Percentiles rank a stretch among this genome's conserved stretches.
Evolutionary conservation across 1,140 invertebrate genomes (phyloP).

Genomic region (Papilio helenus): DNA sequence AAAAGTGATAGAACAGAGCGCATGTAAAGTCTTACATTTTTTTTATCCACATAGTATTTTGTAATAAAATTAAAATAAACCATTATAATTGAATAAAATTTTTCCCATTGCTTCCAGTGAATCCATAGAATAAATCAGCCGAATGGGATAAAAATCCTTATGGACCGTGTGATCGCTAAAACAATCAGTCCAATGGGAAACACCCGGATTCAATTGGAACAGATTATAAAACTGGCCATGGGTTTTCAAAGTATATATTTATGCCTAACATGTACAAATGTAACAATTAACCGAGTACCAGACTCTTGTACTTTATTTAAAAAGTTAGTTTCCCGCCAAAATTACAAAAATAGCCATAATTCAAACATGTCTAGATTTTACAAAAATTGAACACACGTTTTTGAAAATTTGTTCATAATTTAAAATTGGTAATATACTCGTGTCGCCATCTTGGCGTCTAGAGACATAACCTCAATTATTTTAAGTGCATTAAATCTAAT

Average conservation of each 20-base stretch:
- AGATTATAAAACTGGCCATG: no score
- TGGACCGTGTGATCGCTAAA: no score
- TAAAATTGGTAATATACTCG: background rate
- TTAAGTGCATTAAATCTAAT: background rate
- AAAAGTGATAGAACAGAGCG: no score
- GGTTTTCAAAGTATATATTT: no score
- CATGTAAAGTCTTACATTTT: no score
- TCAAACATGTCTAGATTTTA: background rate
- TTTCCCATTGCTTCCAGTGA: no score
- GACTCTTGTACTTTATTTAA: conserved; percentile 5
- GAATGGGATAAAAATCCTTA: no score
- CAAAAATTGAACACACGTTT: background rate
- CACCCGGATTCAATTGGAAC: no score
- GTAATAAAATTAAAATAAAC: no score
- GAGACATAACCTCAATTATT: background rate
- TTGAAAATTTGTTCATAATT: background rate
- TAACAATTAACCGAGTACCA: background rate
- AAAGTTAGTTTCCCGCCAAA: background rate
- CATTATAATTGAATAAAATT: no score
- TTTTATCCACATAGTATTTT: no score
- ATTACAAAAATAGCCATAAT: background rate
- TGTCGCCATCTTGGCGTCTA: background rate
- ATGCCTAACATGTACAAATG: background rate
- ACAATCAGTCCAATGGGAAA: no score
- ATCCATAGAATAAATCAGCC: background rate